Evolutionary conservation across 2,113 vertebrate species (phyloP), one percentile per base, ranked within the genome.

Genomic region (Andinoacara biseriatus): DNA sequence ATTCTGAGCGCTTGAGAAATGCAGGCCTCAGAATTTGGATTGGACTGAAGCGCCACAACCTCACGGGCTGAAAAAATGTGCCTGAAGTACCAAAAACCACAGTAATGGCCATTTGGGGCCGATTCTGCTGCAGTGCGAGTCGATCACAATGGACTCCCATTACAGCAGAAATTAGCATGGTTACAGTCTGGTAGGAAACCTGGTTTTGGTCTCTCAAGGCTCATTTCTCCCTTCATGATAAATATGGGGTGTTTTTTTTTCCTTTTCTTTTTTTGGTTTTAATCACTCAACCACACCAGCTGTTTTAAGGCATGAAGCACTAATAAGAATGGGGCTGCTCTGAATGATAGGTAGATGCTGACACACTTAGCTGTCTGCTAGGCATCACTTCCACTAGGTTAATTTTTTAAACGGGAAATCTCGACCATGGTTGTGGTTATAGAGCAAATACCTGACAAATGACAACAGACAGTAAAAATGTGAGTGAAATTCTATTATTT

Each of bases 311-410:
- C 22, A 49, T 11, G 15, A 67, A 67, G 46, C 14, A 43, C 43
- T 10, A 0, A 49, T 49, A 49, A 7, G 22, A 3, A 49, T 29
- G 26, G 26, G 22, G 63, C 63, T 69, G 24, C 0, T 49, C 46
- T 49, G 5, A 29, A 67, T 67, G 62, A 9, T 1, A 67, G 62
- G 24, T 35, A 43, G 62, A 43, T 43, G 38, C n/a, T 65, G n/a
- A 0, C 38, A 65, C 0, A 5, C 17, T n/a, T 67, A 69, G 63
- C 5, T 1, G 22, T 46, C 40, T 67, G 63, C 40, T 5, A 46
- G 14, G 15, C 8, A 46, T 67, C 63, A 26, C 63, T 38, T 46
- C 62, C 1, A 14, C 38, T 67, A 11, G 38, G 38, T 40, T 40
- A 67, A 46, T 10, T 67, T 26, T 46, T 24, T 67, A 46, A 67